Evolutionary conservation across 2,888 invertebrate genomes (phyloP), one percentile per base, ranked within the genome.

Genomic region (Baccha elongata): DNA sequence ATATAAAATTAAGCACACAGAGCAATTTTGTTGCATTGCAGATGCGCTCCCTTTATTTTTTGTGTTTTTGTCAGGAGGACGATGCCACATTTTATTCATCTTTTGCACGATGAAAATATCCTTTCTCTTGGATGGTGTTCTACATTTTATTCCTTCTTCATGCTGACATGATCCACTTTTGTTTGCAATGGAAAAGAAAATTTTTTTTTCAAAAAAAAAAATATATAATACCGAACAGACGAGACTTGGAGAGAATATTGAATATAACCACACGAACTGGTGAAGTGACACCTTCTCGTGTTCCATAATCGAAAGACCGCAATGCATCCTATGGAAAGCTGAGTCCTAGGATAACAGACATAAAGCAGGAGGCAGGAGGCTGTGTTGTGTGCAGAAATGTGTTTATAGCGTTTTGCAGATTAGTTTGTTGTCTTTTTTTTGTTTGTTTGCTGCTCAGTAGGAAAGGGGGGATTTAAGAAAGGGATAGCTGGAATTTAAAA

Each of bases 11-110:
- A 62, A 48, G 48, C 35, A 53, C 53, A 67, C 17, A 19, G 13
- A 44, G 29, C 67, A 46, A 62, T 48, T 72, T 72, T 68, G 78
- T 78, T 78, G 83, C 83, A 83, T 48, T 83, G 83, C 83, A 83
- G 83, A 72, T 83, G 83, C 60, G 52, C 19, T 32, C 6, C 52
- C 29, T 46, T 69, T 74, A n/a, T n/a, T 23, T 52, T 42, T 29
- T 21, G 10, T 46, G 10, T 52, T 37, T 52, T 37, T 68, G 37
- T 55, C 17, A 67, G 8, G 50, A 50, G 40, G 15, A 58, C n/a
- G 26, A 58, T 40, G 37, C 10, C 67, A 53, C 19, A 67, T 67
- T 53, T 55, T 55, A 44, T 40, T 32, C 53, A 53, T 53, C 37
- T 58, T 35, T 21, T 32, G 17, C 19, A 44, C 52, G 52, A 58